Evolutionary conservation across 2,113 vertebrate genomes (phyloP).

Genomic region (Scytalopus superciliaris): DNA sequence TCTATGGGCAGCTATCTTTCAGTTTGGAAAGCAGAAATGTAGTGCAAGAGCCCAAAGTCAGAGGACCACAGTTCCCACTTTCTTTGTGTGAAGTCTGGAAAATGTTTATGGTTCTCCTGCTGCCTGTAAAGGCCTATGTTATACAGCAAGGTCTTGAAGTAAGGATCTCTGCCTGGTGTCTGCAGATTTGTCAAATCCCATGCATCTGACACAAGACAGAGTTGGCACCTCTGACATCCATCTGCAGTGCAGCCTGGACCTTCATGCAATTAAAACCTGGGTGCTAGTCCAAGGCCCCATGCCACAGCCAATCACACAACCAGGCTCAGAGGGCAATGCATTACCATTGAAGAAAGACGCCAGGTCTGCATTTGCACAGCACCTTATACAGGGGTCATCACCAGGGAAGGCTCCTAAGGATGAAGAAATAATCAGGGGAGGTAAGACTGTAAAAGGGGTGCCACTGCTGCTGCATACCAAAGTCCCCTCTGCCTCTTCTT

Average conservation of each 20-base stretch:
- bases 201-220: neutral
- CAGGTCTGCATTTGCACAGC: neutral
- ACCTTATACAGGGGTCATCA: neutral
- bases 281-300: neutral
- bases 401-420: neutral
- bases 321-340: neutral
- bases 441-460: neutral
- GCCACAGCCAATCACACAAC: neutral
- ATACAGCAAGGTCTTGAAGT: neutral
- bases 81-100: neutral
- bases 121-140: neutral
- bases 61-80: neutral
- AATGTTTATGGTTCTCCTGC: neutral
- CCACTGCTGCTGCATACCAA: rapidly evolving
- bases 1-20: neutral
- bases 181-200: neutral
- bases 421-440: neutral
- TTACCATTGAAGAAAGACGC: neutral
- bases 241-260: neutral
- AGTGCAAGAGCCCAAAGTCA: neutral
- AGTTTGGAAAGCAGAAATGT: neutral
- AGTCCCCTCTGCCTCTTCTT: neutral
- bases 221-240: neutral
- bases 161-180: neutral
- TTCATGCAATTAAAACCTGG: neutral